phyloP scores from a whole-genome alignment of 2,797 vertebrate species.

The Alca torda region DNA sequence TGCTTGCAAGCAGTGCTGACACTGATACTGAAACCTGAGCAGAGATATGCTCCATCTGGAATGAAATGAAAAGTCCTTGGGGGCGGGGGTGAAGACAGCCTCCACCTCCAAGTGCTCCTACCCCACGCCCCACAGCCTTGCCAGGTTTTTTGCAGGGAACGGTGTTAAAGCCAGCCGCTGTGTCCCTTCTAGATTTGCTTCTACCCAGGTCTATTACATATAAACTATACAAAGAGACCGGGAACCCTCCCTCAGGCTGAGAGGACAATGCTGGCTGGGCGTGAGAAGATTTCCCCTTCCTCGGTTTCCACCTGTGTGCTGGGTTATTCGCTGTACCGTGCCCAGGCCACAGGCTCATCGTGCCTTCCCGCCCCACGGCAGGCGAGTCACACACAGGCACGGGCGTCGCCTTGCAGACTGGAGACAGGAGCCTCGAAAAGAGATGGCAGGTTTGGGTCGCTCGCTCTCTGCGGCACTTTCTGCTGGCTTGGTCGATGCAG shows the following conservation, averaged over 20 bases:
- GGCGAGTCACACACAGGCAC: no score
- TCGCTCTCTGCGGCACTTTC: neutral
- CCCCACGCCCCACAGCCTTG: neutral
- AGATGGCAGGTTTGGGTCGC: neutral
- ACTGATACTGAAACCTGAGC: neutral
- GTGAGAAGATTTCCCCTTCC: neutral
- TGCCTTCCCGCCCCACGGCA: neutral
- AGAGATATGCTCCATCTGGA: neutral
- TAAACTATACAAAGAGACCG: neutral
- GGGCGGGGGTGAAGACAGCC: neutral
- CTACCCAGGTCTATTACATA: neutral
- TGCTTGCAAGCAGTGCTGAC: neutral
- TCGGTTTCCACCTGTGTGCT: neutral
- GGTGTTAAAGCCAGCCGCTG: neutral
- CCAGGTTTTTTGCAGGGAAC: neutral
- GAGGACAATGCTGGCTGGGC: rapidly evolving
- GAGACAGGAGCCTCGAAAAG: neutral
- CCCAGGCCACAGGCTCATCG: neutral
- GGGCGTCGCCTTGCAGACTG: neutral
- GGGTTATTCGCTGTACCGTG: neutral
- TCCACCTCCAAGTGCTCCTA: neutral
- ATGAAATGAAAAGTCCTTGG: neutral
- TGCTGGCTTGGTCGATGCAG: neutral
- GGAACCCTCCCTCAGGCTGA: neutral
- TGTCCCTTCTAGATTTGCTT: neutral